A percentile compares a stretch with the other conserved stretches of the same genome.
Evolutionary conservation across 2,113 vertebrate genomes (phyloP).

Genomic region (Eleginops maclovinus): DNA sequence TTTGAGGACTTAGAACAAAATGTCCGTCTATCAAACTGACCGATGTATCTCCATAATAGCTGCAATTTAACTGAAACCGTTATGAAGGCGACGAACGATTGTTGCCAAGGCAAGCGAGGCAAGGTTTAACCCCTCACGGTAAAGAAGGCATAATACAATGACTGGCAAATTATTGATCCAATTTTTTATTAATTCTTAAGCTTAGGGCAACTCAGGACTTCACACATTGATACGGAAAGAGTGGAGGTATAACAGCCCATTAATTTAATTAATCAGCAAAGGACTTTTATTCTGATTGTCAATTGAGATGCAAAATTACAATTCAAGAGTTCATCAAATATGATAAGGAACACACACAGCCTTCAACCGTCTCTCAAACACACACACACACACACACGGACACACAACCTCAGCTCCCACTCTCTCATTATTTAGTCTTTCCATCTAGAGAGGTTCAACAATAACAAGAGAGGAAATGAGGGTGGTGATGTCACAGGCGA

Average conservation of each 20-base stretch:
- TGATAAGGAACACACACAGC: constrained; percentile 39
- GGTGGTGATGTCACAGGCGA: constrained; percentile 73
- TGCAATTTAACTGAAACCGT: constrained; percentile 40
- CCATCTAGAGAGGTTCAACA: constrained; percentile 63
- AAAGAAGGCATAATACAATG: neutral
- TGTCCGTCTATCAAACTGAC: constrained; percentile 44
- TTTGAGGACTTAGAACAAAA: constrained; percentile 40
- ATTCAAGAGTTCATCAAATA: constrained; percentile 40
- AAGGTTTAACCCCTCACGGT: constrained; percentile 11
- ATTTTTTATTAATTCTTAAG: constrained; percentile 17
- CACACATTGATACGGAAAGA: neutral
- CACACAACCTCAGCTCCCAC: constrained; percentile 37
- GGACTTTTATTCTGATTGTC: constrained; percentile 7
- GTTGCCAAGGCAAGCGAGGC: constrained; percentile 7
- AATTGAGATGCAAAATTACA: constrained; percentile 36
- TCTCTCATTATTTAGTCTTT: constrained; percentile 75
- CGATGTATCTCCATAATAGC: constrained; percentile 47
- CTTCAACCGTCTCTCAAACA: constrained; percentile 11
- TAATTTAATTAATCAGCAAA: constrained; percentile 4
- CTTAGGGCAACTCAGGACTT: neutral
- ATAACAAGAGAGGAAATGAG: constrained; percentile 78
- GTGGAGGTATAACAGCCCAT: neutral
- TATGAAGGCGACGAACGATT: constrained; percentile 20
- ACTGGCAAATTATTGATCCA: constrained; percentile 32
- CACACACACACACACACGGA: constrained; percentile 8